A percentile compares a stretch with the other conserved stretches of the same genome.
Evolutionary conservation across 2,888 invertebrate genomes (phyloP).

Genomic region (Drosophila fulvimacula): DNA sequence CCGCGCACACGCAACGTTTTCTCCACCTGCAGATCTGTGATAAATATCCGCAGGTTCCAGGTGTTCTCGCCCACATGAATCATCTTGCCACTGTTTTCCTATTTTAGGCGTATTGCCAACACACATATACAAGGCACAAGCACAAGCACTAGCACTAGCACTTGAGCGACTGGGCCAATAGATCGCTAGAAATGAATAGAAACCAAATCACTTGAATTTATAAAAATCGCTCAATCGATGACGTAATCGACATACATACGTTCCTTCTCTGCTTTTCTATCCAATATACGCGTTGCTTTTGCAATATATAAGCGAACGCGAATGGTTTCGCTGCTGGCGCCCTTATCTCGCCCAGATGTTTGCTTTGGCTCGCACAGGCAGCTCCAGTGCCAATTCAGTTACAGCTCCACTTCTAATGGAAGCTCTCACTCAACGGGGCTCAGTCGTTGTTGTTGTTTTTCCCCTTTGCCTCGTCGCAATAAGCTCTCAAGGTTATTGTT

Average conservation of each 20-base stretch:
- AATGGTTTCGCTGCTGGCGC: constrained; percentile 31
- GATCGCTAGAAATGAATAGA: constrained; percentile 50
- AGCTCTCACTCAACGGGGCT: constrained; percentile 28
- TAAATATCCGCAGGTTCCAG: constrained; percentile 97
- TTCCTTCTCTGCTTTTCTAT: constrained; percentile 35
- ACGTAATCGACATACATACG: constrained; percentile 73
- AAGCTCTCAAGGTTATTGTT: constrained; percentile 64
- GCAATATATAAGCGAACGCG: constrained; percentile 46
- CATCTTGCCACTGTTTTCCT: constrained; percentile 70
- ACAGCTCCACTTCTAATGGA: constrained; percentile 44
- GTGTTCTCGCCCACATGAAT: constrained; percentile 94
- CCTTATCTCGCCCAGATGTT: constrained; percentile 78
- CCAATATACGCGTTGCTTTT: constrained; percentile 49
- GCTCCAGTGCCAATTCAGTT: constrained; percentile 37
- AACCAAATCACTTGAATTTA: constrained; percentile 60
- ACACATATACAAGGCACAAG: constrained; percentile 22
- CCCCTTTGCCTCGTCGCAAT: constrained; percentile 31
- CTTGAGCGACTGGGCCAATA: constrained; percentile 32
- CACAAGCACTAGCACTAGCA: constrained; percentile 8
- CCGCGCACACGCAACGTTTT: constrained; percentile 97
- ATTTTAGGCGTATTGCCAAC: constrained; percentile 59
- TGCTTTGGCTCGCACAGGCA: constrained; percentile 41
- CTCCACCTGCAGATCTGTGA: constrained; percentile 96
- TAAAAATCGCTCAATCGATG: constrained; percentile 62
- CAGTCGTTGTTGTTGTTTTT: constrained; percentile 16